Base-by-base conservation (phyloP, 2,888 invertebrate genomes). In the Alsophila aescularia region DNA sequence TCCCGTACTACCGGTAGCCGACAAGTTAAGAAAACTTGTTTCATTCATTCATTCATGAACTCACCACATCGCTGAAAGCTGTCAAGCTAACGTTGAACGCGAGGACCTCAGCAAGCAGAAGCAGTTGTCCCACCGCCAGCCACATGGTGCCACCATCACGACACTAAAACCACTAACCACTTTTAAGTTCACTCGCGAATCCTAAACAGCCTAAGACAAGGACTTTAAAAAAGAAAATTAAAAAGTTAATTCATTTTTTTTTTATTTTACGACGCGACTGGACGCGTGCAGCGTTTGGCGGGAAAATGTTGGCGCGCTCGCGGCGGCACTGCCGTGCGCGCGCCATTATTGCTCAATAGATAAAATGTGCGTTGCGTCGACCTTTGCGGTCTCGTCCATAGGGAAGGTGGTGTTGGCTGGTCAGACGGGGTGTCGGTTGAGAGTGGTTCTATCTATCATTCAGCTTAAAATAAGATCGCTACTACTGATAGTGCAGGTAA, bases 261-360 rank as follows among this genome's bases (percentile, higher is more conserved):
- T 67, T 66, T 68, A 68, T 70, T 73, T 70, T 69, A 49, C 62
- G 66, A 78, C 75, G 82, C 81, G 83, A 72, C 76, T 78, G 69
- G 69, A 67, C 81, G 75, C 81, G 73, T 67, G 73, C 79, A 75
- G 72, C 73, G 86, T 78, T 79, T 84, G 85, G 87, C 88, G 87
- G 85, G 86, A 88, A 87, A 87, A 85, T 87, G 88, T 74, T 62
- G 58, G 80, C 82, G 86, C 85, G 76, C 75, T 83, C 81, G 84
- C 85, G 75, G 77, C 75, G 56, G 63, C 66, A 71, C 72, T 71
- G 78, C 74, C 57, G 47, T 58, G 80, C 78, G 79, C 78, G 77
- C 80, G 75, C 72, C 79, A 49, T 79, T 77, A 78, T 88, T 88
- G 87, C 90, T 79, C 87, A 89, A 89, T 82, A 74, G 68, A 73